Evolutionary conservation across 2,797 vertebrate species (phyloP), one percentile per base, ranked within the genome.

Genomic region (Chrosomus eos): DNA sequence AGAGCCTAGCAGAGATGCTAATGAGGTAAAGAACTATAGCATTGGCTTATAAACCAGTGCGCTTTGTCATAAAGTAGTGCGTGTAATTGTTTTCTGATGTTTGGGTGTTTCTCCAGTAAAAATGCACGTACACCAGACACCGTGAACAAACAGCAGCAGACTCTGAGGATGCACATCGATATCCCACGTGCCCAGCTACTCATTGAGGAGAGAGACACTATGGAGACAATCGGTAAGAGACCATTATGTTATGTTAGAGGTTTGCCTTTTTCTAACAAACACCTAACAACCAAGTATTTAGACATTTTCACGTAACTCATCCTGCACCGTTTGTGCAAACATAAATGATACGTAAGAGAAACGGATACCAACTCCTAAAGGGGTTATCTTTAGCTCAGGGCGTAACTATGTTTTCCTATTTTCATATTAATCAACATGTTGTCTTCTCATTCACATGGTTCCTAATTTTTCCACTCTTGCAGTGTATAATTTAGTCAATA

Each of bases 1-100:
- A 99, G 93, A 99, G 98, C 93, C 95, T 99, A 90, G 98, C 98
- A 33, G 98, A 99, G 95, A 99, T 99, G 98, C 96, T 99, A 86
- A 99, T 99, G 97, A 99, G 98, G 98, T 99, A 96, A 94, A 96
- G 93, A 67, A 45, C 10, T 5, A 36, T n/a, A 4, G 21, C 31
- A 26, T 48, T 19, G 1, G 26, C 21, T 1, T 66, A 53, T 26
- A 36, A 33, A 51, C 18, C 16, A 67, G 48, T 45, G 31, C n/a
- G 48, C 11, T 70, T 60, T 62, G 9, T 11, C 5, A 45, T 26
- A 31, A 45, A 77, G 28, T 19, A 36, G 60, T 4, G 4, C 3
- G 1, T 77, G 28, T 80, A 64, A 79, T 48, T 66, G 19, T 36
- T 78, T 51, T 31, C 9, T 36, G 53, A 33, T 58, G 16, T 84